Percentiles rank a stretch among this genome's conserved stretches.
These are phyloP conservation scores for Acinonyx jubatus DNA, from an alignment of 2,113 vertebrate species.

Conservation along the genomic window DNA sequence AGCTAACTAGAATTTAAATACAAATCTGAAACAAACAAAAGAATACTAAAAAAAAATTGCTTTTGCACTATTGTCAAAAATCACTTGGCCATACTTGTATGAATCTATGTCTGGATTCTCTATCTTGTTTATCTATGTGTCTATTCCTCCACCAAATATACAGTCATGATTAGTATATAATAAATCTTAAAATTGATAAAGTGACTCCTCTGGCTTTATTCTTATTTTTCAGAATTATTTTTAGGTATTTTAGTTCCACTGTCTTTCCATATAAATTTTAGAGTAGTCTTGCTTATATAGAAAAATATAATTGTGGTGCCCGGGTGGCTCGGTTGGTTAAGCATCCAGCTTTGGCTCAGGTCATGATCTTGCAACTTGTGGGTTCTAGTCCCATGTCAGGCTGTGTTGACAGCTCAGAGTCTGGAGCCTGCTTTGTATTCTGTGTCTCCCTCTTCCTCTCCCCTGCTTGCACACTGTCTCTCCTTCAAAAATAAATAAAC, in stretches of 20 bases:
- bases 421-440: no score
- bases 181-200: not conserved
- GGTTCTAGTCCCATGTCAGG: no score
- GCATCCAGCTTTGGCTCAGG: no score
- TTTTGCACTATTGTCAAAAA: not conserved
- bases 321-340: no score
- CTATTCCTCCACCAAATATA: not conserved
- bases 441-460: no score
- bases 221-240: conserved; percentile 14
- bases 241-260: not conserved
- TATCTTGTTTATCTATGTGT: not conserved
- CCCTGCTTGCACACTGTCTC: no score
- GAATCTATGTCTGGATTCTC: not conserved
- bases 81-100: not conserved
- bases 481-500: no score
- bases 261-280: not conserved
- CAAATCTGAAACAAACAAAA: no score
- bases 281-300: not conserved
- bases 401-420: no score
- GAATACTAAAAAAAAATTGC: not conserved
- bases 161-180: not conserved
- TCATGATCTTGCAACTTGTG: no score
- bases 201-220: not conserved
- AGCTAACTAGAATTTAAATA: no score
- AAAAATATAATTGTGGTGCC: not conserved